phyloP scores from a whole-genome alignment of 2,797 vertebrate genomes.

The Microcaecilia unicolor region DNA sequence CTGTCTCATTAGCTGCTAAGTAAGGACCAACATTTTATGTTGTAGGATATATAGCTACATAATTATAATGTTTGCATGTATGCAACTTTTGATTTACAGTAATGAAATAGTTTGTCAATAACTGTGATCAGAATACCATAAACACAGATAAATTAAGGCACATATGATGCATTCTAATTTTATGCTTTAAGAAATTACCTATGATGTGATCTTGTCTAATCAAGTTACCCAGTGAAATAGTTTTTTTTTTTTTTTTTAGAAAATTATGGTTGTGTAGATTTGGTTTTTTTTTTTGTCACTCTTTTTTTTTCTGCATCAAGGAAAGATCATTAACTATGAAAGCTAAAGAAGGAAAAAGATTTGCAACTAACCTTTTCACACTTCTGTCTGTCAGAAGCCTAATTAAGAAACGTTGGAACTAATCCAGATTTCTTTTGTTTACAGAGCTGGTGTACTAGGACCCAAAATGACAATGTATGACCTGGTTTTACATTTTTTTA shows the following conservation, averaged over 20 bases:
- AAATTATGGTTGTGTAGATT: background rate
- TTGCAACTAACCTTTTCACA: background rate
- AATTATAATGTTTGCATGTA: slow-evolving; percentile 23
- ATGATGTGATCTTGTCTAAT: slow-evolving; percentile 13
- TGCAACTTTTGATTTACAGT: slow-evolving; percentile 17
- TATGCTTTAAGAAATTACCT: slow-evolving; percentile 1
- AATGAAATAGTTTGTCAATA: slow-evolving; percentile 22
- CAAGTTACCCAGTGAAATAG: background rate
- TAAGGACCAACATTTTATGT: slow-evolving; percentile 35
- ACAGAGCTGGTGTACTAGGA: slow-evolving; percentile 60
- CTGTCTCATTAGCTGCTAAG: slow-evolving; percentile 50
- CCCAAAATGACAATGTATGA: slow-evolving; percentile 85
- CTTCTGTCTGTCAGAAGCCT: slow-evolving; percentile 11
- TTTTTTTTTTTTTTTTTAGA: no score
- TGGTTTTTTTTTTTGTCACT: no score
- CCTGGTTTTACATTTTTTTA: slow-evolving; percentile 23
- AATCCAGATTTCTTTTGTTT: slow-evolving; percentile 59
- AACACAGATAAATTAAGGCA: background rate
- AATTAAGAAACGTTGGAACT: slow-evolving; percentile 22
- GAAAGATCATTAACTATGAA: slow-evolving; percentile 4
- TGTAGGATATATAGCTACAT: background rate
- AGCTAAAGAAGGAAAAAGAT: slow-evolving; percentile 13
- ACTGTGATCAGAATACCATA: background rate
- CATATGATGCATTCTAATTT: slow-evolving; percentile 7
- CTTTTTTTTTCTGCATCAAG: slow-evolving; percentile 7